Base-by-base conservation (phyloP, 2,113 vertebrate species). In the Ploceus nigricollis region DNA sequence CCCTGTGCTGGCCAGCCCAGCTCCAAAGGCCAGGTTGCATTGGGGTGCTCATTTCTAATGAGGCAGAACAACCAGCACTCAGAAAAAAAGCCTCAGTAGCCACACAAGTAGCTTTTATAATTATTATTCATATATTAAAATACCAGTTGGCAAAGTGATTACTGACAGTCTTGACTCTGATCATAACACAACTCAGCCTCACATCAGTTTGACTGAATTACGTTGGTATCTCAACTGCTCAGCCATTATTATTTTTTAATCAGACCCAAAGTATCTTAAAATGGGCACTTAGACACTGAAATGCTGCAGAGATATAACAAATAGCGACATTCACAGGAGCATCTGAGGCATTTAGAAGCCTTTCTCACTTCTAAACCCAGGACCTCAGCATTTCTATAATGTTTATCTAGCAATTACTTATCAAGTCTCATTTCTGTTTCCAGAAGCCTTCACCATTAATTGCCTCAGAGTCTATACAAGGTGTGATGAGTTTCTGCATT, bases 361-460 rank as follows among this genome's bases (percentile, higher is more conserved):
- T 91, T 77, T 51, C 47, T 94, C 42, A 72, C 82, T 70, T 73
- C 33, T 64, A 82, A 95, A 95, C 53, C 9, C 56, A 87, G 64
- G 47, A 78, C 25, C 47, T 94, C 85, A 94, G 90, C 92, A 89
- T 75, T 95, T 96, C 71, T 90, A 3, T 68, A 90, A 78, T 64
- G 86, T 96, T 94, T 78, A 68, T 60, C 64, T 83, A 13, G 79
- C 69, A 75, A 93, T 94, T 90, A 89, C 71, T 94, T 84, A 87
- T 42, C 61, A 79, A 93, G 93, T 82, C 69, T 92, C 82, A 73
- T 82, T 93, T 85, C 84, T 80, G 37, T 82, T 94, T 95, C 88
- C 72, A 86, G 72, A 88, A 77, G 28, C 65, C 64, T 75, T 88
- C 58, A 30, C 51, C 56, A 90, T 90, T 93, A 94, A 86, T 90